Base-by-base conservation (phyloP, 1,140 invertebrate genomes). In the Eubasilissa regina region DNA sequence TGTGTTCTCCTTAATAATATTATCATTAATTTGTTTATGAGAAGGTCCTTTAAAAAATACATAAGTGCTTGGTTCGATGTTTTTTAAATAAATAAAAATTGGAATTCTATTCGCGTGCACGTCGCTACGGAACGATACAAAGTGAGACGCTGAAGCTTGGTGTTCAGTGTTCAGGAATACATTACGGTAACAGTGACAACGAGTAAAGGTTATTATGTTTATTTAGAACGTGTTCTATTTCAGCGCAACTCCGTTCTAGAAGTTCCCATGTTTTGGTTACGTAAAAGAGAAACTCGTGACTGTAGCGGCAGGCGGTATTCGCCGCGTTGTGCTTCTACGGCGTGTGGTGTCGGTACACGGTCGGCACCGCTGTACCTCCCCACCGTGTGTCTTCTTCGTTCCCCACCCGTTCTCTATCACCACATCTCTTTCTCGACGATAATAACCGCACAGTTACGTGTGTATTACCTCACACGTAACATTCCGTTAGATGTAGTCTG, bases 271-370 rank as follows among this genome's bases (percentile, higher is more conserved):
- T 77, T 58, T 62, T 35, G 56, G 62, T 81, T 81, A 78, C 80
- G 80, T 78, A 81, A 81, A 78, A 78, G 80, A 78, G 80, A 80
- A 80, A 81, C 76, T 77, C 80, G 21, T 44, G 64, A 78, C 74
- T 75, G 53, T 81, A 81, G 70, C 58, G 45, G 60, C 56, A 51
- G 75, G 78, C 48, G 72, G 73, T 75, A 43, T 75, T 78, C 62
- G n/a, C n/a, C n/a, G n/a, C n/a, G n/a, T n/a, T n/a, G n/a, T n/a
- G n/a, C n/a, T n/a, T n/a, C n/a, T n/a, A n/a, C n/a, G n/a, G n/a
- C 64, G 60, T 73, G 68, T 66, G 56, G 21, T 64, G 47, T 70
- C 56, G 62, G 13, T 13, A n/a, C 25, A 6, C 25, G 25, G 13
- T 7, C 12, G 12, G 43, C 47, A 15, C 25, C 60, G 4, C 13